These are phyloP conservation scores for Formicarius rufipectus DNA, from an alignment of 2,113 vertebrate species.

Conservation along the genomic window DNA sequence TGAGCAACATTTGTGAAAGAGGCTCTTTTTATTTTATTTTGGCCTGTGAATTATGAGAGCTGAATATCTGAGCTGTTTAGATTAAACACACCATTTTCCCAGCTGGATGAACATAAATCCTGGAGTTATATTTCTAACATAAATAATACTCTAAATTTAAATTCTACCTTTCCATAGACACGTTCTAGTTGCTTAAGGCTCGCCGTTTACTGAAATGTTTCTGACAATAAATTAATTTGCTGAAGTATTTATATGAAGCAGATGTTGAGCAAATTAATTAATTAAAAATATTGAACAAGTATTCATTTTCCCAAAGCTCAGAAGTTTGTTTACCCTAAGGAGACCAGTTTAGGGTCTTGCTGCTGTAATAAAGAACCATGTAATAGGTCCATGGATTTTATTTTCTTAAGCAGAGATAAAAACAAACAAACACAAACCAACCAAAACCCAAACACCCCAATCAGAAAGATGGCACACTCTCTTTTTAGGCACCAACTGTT, in stretches of 20 bases:
- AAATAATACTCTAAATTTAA: background rate
- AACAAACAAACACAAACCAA: background rate
- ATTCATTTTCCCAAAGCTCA: background rate
- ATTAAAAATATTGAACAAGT: background rate
- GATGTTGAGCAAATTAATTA: background rate
- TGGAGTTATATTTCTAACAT: background rate
- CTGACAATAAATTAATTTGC: conserved; percentile 2
- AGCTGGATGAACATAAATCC: background rate
- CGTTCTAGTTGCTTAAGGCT: background rate
- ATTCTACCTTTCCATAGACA: background rate
- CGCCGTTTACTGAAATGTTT: background rate
- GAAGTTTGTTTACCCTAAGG: background rate
- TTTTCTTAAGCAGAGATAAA: background rate
- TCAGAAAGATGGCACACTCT: background rate
- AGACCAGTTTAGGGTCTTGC: background rate
- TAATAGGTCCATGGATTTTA: background rate
- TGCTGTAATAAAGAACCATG: background rate
- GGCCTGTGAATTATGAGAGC: background rate
- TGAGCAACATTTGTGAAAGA: background rate
- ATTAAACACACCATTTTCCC: background rate
- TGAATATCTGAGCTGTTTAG: background rate
- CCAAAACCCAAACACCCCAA: background rate
- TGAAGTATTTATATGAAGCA: background rate
- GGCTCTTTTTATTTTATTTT: background rate
- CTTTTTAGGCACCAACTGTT: background rate